These are phyloP conservation scores for Lipotes vexillifer DNA, from an alignment of 2,113 vertebrate genomes.

Conservation along the genomic window DNA sequence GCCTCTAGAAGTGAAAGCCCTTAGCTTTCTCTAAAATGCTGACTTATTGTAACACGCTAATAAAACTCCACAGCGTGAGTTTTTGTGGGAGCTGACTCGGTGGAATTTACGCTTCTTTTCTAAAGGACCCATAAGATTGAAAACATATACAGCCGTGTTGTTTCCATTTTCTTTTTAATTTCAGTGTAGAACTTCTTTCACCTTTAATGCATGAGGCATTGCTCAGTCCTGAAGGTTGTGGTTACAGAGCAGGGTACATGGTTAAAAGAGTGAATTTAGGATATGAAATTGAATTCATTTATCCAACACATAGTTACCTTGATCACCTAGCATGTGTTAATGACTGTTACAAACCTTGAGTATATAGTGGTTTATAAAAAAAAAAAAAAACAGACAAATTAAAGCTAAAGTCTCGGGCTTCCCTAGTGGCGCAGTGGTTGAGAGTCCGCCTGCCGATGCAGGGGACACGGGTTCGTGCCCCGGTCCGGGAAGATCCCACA, in stretches of 20 bases:
- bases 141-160: neutral
- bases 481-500: no score
- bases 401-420: neutral
- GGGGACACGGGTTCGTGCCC: no score
- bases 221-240: neutral
- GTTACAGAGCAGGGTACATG: neutral
- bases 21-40: slow-evolving; percentile 27
- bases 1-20: slow-evolving; percentile 13
- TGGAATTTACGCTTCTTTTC: neutral
- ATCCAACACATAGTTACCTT: neutral
- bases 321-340: neutral
- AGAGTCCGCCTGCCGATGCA: no score
- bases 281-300: neutral
- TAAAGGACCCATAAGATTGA: neutral
- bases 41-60: neutral
- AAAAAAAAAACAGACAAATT: neutral
- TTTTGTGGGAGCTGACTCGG: neutral
- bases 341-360: neutral
- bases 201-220: neutral
- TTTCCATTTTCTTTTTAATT: slow-evolving; percentile 5
- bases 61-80: neutral
- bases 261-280: neutral
- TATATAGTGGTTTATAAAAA: neutral
- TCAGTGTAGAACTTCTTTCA: neutral
- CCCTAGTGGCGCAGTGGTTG: no score